Evolutionary conservation across 1,140 invertebrate species (phyloP).

Genomic region (Lepidurus couesii): DNA sequence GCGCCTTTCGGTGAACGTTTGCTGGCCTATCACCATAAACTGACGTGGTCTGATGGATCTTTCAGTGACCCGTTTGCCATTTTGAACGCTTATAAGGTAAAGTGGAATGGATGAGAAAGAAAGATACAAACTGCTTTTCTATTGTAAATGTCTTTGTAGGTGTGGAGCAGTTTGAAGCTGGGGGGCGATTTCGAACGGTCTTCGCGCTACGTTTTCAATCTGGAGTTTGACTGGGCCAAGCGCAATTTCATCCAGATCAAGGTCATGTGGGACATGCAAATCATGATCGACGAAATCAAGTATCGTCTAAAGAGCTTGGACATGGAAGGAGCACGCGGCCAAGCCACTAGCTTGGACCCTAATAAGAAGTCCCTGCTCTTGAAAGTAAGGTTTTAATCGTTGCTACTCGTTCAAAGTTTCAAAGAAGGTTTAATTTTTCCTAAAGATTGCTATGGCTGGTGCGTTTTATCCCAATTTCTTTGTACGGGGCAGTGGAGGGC

Average conservation of each 20-base stretch:
- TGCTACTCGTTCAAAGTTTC: not conserved
- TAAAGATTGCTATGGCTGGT: constrained; percentile 62
- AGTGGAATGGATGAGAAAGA: constrained; percentile 21
- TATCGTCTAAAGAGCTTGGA: constrained; percentile 39
- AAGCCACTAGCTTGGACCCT: constrained; percentile 44
- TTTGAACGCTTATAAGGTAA: constrained; percentile 69
- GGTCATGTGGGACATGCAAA: constrained; percentile 43
- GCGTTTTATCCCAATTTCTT: constrained; percentile 93
- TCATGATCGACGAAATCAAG: constrained; percentile 35
- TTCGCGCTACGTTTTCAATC: constrained; percentile 36
- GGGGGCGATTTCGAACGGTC: constrained; percentile 43
- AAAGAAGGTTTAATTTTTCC: constrained; percentile 3
- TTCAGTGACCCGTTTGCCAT: constrained; percentile 79
- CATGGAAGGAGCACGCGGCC: constrained; percentile 47
- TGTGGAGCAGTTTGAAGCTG: constrained; percentile 44
- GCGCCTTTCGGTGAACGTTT: constrained; percentile 63
- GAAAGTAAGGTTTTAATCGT: constrained; percentile 44
- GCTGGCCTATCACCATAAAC: constrained; percentile 67
- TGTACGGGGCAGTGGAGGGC: constrained; percentile 48
- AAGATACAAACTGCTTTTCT: not conserved
- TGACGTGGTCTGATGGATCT: constrained; percentile 71
- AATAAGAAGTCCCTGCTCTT: constrained; percentile 54
- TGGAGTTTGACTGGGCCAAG: constrained; percentile 63
- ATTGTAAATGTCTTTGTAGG: constrained; percentile 37
- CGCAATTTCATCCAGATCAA: constrained; percentile 65